A percentile compares a stretch with the other conserved stretches of the same genome.
Conservation (phyloP, 2,888 invertebrate genomes). For the Colletes collaris region DNA sequence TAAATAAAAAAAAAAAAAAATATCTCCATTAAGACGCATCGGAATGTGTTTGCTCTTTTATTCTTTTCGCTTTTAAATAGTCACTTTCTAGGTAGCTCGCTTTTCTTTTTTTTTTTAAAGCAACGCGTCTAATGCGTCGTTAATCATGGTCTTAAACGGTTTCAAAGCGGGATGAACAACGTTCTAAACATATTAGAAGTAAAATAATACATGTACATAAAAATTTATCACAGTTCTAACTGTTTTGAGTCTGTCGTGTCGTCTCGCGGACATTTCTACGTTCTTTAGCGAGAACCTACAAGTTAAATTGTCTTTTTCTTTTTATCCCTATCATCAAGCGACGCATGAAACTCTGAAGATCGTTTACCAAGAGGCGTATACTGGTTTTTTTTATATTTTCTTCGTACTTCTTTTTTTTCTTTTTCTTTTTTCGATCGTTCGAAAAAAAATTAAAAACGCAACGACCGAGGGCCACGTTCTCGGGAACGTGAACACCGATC, state of each 20-base stretch:
- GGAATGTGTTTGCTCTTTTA: constrained; percentile 55
- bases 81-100: constrained; percentile 24
- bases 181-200: constrained; percentile 51
- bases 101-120: constrained; percentile 41
- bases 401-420: neutral
- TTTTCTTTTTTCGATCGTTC: constrained; percentile 10
- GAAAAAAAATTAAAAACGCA: constrained; percentile 13
- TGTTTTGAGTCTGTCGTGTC: constrained; percentile 61
- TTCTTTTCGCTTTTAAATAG: constrained; percentile 16
- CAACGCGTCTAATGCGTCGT: constrained; percentile 46
- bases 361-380: constrained; percentile 39
- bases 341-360: constrained; percentile 45
- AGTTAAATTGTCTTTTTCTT: constrained; percentile 32
- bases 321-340: constrained; percentile 50
- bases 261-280: constrained; percentile 52
- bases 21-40: constrained; percentile 23
- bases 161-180: constrained; percentile 48
- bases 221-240: constrained; percentile 75
- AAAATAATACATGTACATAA: constrained; percentile 56
- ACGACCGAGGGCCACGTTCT: constrained; percentile 12
- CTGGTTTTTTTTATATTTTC: constrained; percentile 13
- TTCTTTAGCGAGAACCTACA: constrained; percentile 52
- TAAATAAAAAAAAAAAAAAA: constrained; percentile 47
- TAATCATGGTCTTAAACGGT: constrained; percentile 37
- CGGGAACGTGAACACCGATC: constrained; percentile 9